phyloP scores from a whole-genome alignment of 2,113 vertebrate genomes.

The Lichenostomus cassidix region DNA sequence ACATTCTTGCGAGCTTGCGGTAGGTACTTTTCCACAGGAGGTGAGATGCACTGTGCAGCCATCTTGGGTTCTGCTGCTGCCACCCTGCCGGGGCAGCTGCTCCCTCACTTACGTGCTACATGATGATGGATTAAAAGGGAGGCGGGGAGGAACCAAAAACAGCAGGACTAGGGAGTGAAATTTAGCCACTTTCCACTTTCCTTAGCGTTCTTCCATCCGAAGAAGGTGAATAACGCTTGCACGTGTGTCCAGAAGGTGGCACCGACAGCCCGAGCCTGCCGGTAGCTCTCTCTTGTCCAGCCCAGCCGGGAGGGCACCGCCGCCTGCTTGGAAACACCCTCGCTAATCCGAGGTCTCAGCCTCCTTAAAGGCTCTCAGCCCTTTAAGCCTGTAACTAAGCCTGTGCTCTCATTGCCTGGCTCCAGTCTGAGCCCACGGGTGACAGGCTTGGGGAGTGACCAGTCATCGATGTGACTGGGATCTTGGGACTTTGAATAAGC shows the following conservation, averaged over 20 bases:
- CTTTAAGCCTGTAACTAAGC: background rate
- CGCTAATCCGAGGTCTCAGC: background rate
- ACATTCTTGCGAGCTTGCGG: background rate
- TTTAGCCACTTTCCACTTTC: background rate
- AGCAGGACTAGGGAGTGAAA: background rate
- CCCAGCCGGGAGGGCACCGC: background rate
- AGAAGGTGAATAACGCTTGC: background rate
- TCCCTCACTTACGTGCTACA: background rate
- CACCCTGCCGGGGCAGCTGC: background rate
- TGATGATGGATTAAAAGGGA: background rate
- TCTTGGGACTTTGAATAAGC: background rate
- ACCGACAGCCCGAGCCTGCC: background rate
- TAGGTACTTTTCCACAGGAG: accelerated
- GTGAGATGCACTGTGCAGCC: accelerated
- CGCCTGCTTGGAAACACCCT: background rate
- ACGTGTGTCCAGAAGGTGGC: conserved; percentile 13
- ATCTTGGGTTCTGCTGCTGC: background rate
- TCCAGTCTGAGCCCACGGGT: background rate
- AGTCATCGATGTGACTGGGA: background rate
- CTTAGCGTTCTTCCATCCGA: background rate
- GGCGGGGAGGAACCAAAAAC: background rate
- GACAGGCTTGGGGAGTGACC: background rate
- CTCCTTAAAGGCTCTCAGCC: background rate
- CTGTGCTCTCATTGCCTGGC: background rate
- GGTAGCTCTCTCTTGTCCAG: background rate